Conservation (phyloP, 2,113 vertebrate species). For the Psophia crepitans region DNA sequence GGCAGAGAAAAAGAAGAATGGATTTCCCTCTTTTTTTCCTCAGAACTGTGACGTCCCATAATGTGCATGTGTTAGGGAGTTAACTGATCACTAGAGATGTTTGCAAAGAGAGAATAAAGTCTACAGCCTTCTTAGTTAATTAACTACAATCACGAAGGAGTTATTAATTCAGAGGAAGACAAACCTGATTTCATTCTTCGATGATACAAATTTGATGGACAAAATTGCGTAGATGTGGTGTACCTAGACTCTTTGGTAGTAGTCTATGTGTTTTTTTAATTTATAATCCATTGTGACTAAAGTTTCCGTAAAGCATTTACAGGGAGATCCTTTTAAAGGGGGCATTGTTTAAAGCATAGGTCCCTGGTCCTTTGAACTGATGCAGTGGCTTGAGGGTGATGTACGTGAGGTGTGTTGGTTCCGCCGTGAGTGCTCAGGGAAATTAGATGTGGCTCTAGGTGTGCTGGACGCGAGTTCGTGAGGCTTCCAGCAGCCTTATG, state of each 20-base stretch:
- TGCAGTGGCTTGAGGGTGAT: neutral
- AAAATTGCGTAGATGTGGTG: neutral
- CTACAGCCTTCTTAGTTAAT: neutral
- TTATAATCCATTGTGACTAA: neutral
- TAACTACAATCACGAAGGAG: neutral
- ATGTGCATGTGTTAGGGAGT: neutral
- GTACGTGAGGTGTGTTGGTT: neutral
- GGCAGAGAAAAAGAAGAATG: neutral
- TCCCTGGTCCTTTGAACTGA: neutral
- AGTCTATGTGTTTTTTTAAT: neutral
- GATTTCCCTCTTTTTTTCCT: too few relatives aligned
- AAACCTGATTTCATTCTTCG: neutral
- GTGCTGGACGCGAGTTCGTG: neutral
- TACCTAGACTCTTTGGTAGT: neutral
- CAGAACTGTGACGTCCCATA: neutral
- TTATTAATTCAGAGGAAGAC: neutral
- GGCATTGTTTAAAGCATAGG: neutral
- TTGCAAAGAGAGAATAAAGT: neutral
- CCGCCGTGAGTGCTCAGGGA: accelerated
- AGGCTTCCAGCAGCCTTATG: neutral
- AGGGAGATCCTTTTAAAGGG: neutral
- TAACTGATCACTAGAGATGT: neutral
- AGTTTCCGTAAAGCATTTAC: neutral
- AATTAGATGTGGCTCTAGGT: neutral
- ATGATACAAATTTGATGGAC: neutral